Percentiles rank a stretch among this genome's conserved stretches.
Evolutionary conservation across 2,113 vertebrate genomes (phyloP).

Genomic region (Rhinopithecus roxellana): DNA sequence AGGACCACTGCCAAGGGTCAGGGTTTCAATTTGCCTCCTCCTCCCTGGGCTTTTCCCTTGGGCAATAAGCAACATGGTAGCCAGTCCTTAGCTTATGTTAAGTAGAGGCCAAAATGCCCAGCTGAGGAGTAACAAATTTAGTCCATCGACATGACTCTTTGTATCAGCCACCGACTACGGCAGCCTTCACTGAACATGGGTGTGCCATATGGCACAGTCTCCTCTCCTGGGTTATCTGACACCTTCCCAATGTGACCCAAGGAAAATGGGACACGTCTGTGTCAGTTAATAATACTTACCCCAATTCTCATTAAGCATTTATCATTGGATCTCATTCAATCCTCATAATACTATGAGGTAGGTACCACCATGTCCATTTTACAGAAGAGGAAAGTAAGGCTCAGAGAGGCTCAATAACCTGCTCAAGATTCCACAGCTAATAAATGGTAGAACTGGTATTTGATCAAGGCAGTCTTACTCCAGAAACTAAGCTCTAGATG

Average conservation of each 20-base stretch:
- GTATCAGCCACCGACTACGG: background rate
- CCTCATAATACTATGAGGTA: background rate
- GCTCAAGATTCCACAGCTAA: background rate
- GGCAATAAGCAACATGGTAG: constrained; percentile 28
- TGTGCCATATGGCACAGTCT: background rate
- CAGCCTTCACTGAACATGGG: background rate
- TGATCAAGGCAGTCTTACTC: background rate
- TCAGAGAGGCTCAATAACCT: background rate
- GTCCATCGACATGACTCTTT: background rate
- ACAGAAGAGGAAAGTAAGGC: background rate
- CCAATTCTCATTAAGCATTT: background rate
- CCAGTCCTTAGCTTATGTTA: background rate
- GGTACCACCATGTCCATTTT: background rate
- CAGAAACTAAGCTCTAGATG: background rate
- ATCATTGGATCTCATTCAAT: background rate
- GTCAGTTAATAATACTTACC: background rate
- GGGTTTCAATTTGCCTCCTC: constrained; percentile 8
- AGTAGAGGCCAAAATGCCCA: background rate
- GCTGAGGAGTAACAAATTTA: background rate
- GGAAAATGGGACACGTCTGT: background rate
- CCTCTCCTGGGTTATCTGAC: background rate
- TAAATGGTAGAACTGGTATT: background rate
- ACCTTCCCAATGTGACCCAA: background rate
- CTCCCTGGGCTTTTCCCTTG: background rate
- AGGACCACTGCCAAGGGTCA: constrained; percentile 25